Evolutionary conservation across 2,888 invertebrate genomes (phyloP).

Genomic region (Kuschelorhynchus macadamiae): DNA sequence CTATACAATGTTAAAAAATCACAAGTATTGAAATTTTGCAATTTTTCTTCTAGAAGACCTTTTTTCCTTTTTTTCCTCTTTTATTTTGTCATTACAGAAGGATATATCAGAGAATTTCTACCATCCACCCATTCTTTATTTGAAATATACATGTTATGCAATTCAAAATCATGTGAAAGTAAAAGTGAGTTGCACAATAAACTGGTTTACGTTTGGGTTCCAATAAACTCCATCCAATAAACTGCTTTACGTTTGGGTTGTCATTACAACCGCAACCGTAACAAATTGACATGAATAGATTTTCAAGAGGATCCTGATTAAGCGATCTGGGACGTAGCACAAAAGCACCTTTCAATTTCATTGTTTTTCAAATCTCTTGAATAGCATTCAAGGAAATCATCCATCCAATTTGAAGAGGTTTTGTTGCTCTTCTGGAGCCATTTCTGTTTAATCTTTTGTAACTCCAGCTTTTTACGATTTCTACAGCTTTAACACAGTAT

Average conservation of each 20-base stretch:
- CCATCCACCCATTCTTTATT: conserved; percentile 12
- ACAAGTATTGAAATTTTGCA: neutral
- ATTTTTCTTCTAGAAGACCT: conserved; percentile 2
- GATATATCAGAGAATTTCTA: conserved; percentile 5
- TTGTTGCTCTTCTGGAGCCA: conserved; percentile 23
- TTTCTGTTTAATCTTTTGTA: conserved; percentile 26
- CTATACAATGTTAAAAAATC: no score
- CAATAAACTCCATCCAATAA: conserved; percentile 35
- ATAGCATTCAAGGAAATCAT: conserved; percentile 39
- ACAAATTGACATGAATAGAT: conserved; percentile 36
- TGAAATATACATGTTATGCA: conserved; percentile 14
- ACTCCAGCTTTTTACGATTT: conserved; percentile 36
- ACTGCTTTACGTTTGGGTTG: conserved; percentile 38
- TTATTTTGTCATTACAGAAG: neutral
- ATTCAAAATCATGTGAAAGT: conserved; percentile 30
- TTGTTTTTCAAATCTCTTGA: conserved; percentile 28
- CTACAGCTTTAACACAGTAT: no score
- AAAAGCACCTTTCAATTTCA: conserved; percentile 6
- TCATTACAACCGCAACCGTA: conserved; percentile 42
- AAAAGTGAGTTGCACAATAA: conserved; percentile 9
- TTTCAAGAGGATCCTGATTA: conserved; percentile 37
- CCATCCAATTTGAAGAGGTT: conserved; percentile 51
- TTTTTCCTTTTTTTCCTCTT: conserved; percentile 6
- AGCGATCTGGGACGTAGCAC: conserved; percentile 20
- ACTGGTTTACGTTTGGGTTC: conserved; percentile 45